Base-by-base conservation (phyloP, 2,888 invertebrate genomes). In the Ophion ellenae region DNA sequence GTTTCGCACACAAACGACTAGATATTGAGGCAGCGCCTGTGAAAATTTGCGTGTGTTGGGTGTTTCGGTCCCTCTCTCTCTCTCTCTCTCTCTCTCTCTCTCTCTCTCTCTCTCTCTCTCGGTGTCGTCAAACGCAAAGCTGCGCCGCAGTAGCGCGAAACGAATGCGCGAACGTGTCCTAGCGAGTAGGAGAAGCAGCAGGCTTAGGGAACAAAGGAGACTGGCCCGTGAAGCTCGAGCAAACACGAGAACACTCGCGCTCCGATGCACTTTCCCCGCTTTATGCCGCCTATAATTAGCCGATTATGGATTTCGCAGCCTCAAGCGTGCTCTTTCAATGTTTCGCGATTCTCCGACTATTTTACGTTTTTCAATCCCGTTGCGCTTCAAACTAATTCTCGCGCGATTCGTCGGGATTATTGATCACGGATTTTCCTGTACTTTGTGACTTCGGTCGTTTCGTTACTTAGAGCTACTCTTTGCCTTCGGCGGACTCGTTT, bases 61-160 rank as follows among this genome's bases (percentile, higher is more conserved):
- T 14, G 14, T 47, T 47, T 11, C 14, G 47, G 14, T 47, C n/a
- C n/a, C n/a, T n/a, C n/a, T n/a, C n/a, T n/a, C n/a, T n/a, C n/a
- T n/a, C 47, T 47, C 14, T 2, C 32, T 32, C 32, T 32, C 32
- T 28, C 66, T 66, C 47, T 69, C 11, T 32, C 45, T 7, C 57
- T n/a, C 61, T n/a, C 80, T 66, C 32, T 32, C 32, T 4, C 32
- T 32, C 32, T 32, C 32, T 32, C 47, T 47, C 14, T 57, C 84
- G 57, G 71, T 66, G 77, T 74, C 64, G 78, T 80, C 81, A 81
- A 92, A 93, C 91, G 9, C 14, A 92, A 92, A 93, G 92, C 91
- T 93, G 93, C 93, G 93, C 92, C 90, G 80, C 80, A 90, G 88
- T 88, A 85, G 90, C 90, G 89, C 86, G 76, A 87, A 89, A 90